Conservation (phyloP, 2,113 vertebrate genomes). For the Callospermophilus lateralis region DNA sequence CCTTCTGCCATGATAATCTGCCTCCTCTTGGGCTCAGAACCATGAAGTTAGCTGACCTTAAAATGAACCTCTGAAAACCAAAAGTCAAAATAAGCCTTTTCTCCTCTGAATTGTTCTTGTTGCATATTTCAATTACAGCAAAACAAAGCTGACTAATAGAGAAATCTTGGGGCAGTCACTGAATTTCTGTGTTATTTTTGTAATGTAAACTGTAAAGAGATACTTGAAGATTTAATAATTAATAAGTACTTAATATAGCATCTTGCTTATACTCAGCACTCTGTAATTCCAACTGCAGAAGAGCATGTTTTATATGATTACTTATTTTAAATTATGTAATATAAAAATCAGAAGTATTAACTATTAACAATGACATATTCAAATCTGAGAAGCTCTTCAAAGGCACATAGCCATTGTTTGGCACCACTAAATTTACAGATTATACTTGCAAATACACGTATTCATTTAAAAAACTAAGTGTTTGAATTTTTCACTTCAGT, state of each 20-base stretch:
- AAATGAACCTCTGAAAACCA: too few species aligned
- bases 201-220: not conserved
- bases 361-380: not conserved
- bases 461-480: not conserved
- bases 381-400: not conserved
- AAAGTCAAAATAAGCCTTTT: too few species aligned
- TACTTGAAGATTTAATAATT: not conserved
- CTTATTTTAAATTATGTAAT: not conserved
- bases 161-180: not conserved
- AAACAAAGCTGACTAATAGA: too few species aligned
- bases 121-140: too few species aligned
- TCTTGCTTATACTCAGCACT: not conserved
- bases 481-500: not conserved
- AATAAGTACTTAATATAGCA: not conserved
- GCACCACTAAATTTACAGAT: not conserved
- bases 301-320: not conserved
- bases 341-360: not conserved
- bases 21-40: too few species aligned
- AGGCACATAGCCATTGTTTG: not conserved
- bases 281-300: not conserved
- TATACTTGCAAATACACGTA: not conserved
- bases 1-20: too few species aligned
- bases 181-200: not conserved
- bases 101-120: too few species aligned
- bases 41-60: too few species aligned